Evolutionary conservation across 2,888 invertebrate species (phyloP), one percentile per base, ranked within the genome.

Genomic region (Busseola fusca): DNA sequence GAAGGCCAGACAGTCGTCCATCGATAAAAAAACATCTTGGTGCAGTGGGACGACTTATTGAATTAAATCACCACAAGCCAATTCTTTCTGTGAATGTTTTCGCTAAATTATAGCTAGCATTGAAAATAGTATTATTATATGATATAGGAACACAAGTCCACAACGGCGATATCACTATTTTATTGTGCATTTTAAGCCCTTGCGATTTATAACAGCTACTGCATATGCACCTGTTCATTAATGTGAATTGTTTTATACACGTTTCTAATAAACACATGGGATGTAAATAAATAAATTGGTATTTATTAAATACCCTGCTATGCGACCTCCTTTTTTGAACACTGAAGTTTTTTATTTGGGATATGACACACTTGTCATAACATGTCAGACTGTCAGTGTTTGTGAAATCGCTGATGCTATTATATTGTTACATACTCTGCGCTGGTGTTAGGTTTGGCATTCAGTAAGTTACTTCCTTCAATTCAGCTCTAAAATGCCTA

Each of bases 351-450:
- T 48, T 42, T 72, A 10, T 37, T 72, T 40, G n/a, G 14, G 40
- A n/a, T 66, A 67, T 66, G 56, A 18, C 67, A 71, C 16, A n/a
- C 2, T 54, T 76, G 76, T 74, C 75, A 58, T 63, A n/a, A 16
- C 54, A 52, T 63, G 56, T 34, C 48, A 50, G 10, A n/a, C n/a
- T 50, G 48, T 50, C 57, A 57, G 18, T 18, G n/a, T 30, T 63
- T 30, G 30, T 18, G n/a, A 63, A 56, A n/a, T 30, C 1, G 16
- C n/a, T 63, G 54, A n/a, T n/a, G n/a, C n/a, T n/a, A n/a, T n/a
- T n/a, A n/a, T n/a, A n/a, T n/a, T n/a, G n/a, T n/a, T n/a, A n/a
- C n/a, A n/a, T n/a, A n/a, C n/a, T n/a, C n/a, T n/a, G n/a, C n/a
- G n/a, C n/a, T n/a, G n/a, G 10, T n/a, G 30, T 30, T 21, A 9